These are phyloP conservation scores for Hippocampus kuda DNA, from an alignment of 2,797 vertebrate species.

Conservation along the genomic window DNA sequence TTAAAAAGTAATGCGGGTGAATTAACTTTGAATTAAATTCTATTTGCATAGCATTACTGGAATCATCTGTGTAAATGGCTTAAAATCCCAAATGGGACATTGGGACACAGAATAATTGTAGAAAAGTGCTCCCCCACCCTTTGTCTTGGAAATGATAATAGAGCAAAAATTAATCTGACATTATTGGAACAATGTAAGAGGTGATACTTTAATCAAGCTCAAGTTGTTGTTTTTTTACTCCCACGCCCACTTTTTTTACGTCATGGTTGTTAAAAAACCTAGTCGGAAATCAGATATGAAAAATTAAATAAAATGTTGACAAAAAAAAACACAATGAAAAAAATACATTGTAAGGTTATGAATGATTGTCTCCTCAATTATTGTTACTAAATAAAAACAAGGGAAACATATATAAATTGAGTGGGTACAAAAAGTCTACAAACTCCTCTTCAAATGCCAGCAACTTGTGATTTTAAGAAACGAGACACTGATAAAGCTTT, in stretches of 20 bases:
- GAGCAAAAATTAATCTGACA: constrained; percentile 44
- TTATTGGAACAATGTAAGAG: constrained; percentile 30
- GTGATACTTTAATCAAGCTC: constrained; percentile 31
- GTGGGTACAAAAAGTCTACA: too few species aligned
- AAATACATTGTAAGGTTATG: background rate
- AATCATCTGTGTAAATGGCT: constrained; percentile 72
- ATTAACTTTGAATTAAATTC: constrained; percentile 75
- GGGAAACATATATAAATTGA: too few species aligned
- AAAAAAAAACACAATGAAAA: too few species aligned
- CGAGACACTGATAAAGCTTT: too few species aligned
- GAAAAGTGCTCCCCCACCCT: constrained; percentile 35
- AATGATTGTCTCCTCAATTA: background rate
- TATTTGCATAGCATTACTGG: constrained; percentile 72
- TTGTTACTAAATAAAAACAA: background rate
- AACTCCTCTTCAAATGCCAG: too few species aligned
- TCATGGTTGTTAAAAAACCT: background rate
- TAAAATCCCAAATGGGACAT: constrained; percentile 68
- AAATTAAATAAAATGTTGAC: background rate
- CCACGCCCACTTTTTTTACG: background rate
- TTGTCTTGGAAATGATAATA: constrained; percentile 48
- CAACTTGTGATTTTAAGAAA: too few species aligned
- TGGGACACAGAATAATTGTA: constrained; percentile 57
- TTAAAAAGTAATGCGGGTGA: constrained; percentile 71
- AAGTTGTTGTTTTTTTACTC: constrained; percentile 3
- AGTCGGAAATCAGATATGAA: background rate